Evolutionary conservation across 64 coral and sea anemone species (phyloP).

Genomic region (Porites lutea): DNA sequence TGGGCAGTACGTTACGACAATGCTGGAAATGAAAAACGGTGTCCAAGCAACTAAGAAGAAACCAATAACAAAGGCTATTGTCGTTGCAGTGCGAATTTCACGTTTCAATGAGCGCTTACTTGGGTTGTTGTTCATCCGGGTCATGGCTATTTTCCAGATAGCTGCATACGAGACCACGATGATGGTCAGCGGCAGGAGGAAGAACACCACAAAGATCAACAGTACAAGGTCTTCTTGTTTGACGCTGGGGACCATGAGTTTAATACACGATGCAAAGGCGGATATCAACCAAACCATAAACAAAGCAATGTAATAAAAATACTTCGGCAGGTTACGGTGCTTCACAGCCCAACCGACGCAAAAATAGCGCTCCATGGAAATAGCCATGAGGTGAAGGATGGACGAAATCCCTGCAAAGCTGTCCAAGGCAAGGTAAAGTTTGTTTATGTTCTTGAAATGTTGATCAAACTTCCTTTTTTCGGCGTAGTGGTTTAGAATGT

Average conservation of each 20-base stretch:
- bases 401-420: slow-evolving; percentile 61
- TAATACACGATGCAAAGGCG: slow-evolving; percentile 50
- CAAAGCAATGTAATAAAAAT: slow-evolving; percentile 87
- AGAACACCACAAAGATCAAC: slow-evolving; percentile 76
- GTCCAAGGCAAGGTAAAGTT: slow-evolving; percentile 4
- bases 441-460: neutral
- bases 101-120: slow-evolving; percentile 83
- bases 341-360: slow-evolving; percentile 94
- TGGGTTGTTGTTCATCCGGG: slow-evolving; percentile 92
- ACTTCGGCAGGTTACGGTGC: slow-evolving; percentile 69
- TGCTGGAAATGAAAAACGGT: slow-evolving; percentile 75
- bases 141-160: slow-evolving; percentile 88
- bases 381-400: slow-evolving; percentile 49
- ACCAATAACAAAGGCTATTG: slow-evolving; percentile 94
- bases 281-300: slow-evolving; percentile 77
- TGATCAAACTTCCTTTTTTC: too few species aligned
- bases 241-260: slow-evolving; percentile 30
- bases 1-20: slow-evolving; percentile 59
- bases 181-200: slow-evolving; percentile 76
- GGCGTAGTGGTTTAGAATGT: slow-evolving; percentile 32
- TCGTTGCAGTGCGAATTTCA: slow-evolving; percentile 79
- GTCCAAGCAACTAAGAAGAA: slow-evolving; percentile 91
- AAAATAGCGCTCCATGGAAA: slow-evolving; percentile 70
- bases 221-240: slow-evolving; percentile 24
- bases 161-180: slow-evolving; percentile 86